Base-by-base conservation (phyloP, 1,140 invertebrate species). In the Caerostris extrusa region DNA sequence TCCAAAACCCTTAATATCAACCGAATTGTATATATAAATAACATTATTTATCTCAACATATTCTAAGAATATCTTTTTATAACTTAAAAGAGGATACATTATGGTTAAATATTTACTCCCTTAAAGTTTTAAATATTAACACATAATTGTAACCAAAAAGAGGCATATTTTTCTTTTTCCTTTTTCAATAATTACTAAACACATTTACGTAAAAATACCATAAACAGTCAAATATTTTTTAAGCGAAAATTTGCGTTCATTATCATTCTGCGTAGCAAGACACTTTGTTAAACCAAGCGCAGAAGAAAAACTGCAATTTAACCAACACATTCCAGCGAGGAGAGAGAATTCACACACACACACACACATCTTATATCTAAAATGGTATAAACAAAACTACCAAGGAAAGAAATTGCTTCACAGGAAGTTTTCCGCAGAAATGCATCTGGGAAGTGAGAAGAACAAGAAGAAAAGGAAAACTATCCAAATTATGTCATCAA, bases 221-320 rank as follows among this genome's bases (percentile, higher is more conserved):
- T 34, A 50, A 6, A 10, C 50, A 8, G 50, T 34, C 34, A 34
- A 34, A 34, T 53, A 7, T n/a, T 85, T 19, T 7, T 10, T 3
- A 17, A 57, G n/a, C 82, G 7, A 57, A 55, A 57, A 19, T 85
- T 58, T 17, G n/a, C n/a, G 82, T 58, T 85, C 57, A 85, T 85
- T 85, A 58, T 3, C 82, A 58, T 85, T 53, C 71, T 34, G 12
- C 19, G n/a, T 57, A 58, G 82, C 55, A 56, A 85, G 19, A 0
- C 55, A 85, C 14, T 55, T 85, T 85, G 14, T n/a, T 19, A 85
- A 57, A 85, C n/a, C n/a, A 34, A 57, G 82, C 57, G 10, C 55
- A 85, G 82, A 34, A 53, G 77, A 34, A 34, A 85, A 85, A 85
- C 57, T 85, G n/a, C 82, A 8, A 85, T 58, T 85, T 85, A 85